These are phyloP conservation scores for Lysandra bellargus DNA, from an alignment of 2,888 invertebrate genomes.

Conservation along the genomic window DNA sequence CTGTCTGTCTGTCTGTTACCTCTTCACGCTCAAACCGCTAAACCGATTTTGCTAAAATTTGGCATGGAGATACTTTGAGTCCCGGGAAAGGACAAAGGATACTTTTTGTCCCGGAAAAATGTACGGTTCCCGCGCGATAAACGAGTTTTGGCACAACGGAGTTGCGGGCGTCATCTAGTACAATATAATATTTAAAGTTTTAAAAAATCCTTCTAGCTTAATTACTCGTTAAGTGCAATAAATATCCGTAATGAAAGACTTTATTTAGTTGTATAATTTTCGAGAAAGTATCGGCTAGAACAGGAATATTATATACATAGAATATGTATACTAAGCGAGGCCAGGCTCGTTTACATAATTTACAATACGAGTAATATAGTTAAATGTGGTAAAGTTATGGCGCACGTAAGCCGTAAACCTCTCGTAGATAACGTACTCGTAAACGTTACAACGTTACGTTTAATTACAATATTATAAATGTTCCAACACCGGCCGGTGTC, in stretches of 20 bases:
- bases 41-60: no score
- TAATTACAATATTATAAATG: neutral
- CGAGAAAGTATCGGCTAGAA: neutral
- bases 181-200: no score
- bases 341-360: neutral
- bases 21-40: no score
- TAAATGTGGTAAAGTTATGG: slow-evolving; percentile 1
- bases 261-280: neutral
- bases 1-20: no score
- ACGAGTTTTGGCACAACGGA: no score
- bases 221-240: no score
- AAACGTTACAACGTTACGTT: neutral
- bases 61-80: no score
- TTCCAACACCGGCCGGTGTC: neutral
- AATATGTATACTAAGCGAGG: neutral
- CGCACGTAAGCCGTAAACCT: neutral
- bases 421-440: neutral
- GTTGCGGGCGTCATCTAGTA: no score
- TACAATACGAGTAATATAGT: neutral
- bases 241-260: neutral
- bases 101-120: no score
- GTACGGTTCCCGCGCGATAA: no score
- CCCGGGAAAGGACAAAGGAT: no score
- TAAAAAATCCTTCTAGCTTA: no score
- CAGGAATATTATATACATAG: neutral